Conservation (phyloP, 2,797 vertebrate species). For the Benthosema pterotum region DNA sequence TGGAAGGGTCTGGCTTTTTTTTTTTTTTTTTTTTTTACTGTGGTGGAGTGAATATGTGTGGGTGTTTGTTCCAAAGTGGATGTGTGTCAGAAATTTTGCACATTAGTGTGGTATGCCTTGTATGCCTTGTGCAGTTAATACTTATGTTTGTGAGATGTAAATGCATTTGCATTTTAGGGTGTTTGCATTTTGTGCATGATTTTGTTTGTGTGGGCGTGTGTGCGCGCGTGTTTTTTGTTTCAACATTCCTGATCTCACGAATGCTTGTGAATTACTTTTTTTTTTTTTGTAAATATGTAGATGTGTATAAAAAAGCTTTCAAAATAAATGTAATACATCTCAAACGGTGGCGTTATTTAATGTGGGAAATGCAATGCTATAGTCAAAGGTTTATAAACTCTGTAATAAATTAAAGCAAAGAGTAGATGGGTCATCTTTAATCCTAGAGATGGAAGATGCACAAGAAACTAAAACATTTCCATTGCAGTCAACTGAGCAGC, state of each 20-base stretch:
- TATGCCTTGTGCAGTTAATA: constrained; percentile 68
- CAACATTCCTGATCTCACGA: constrained; percentile 46
- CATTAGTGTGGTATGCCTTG: constrained; percentile 70
- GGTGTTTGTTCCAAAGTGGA: constrained; percentile 70
- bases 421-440: background rate
- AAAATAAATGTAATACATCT: constrained; percentile 65
- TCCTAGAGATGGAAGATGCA: constrained; percentile 1
- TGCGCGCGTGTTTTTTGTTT: constrained; percentile 56
- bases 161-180: constrained; percentile 63
- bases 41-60: constrained; percentile 70
- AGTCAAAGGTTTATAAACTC: background rate
- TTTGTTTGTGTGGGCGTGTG: constrained; percentile 10
- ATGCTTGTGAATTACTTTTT: constrained; percentile 52
- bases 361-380: background rate
- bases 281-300: constrained; percentile 81
- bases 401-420: constrained; percentile 21
- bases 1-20: constrained; percentile 36
- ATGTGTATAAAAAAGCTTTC: constrained; percentile 83
- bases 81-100: constrained; percentile 70
- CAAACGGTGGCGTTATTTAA: background rate
- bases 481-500: background rate
- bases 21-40: constrained; percentile 39
- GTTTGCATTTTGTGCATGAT: constrained; percentile 74
- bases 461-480: background rate
- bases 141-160: constrained; percentile 57